These are phyloP conservation scores for Physocephala rufipes DNA, from an alignment of 2,888 invertebrate genomes.

Conservation along the genomic window DNA sequence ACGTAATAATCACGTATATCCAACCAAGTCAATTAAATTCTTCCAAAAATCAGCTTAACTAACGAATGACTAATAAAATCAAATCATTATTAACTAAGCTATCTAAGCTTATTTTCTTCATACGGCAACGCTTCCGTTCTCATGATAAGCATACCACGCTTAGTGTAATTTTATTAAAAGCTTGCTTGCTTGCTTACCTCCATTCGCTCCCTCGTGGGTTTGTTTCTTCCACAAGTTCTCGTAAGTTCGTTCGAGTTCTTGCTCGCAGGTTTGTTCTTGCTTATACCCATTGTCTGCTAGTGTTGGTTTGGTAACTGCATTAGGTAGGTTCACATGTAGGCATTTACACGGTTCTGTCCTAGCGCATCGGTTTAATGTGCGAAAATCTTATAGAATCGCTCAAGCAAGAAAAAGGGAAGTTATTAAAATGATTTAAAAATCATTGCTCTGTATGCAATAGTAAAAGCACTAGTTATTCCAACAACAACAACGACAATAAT, in stretches of 20 bases:
- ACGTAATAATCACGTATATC: not conserved
- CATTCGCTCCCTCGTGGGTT: not conserved
- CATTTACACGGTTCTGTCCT: not conserved
- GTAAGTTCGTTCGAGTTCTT: not conserved
- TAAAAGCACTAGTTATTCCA: not conserved
- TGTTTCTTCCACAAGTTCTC: not conserved
- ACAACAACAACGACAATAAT: conserved; percentile 3
- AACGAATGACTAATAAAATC: conserved; percentile 14
- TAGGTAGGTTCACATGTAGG: no score
- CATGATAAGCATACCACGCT: not conserved
- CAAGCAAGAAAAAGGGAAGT: conserved; percentile 8
- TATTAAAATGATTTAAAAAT: conserved; percentile 17
- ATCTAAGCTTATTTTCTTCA: conserved; percentile 16
- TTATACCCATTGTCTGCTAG: no score
- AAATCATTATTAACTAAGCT: no score
- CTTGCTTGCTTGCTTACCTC: not conserved
- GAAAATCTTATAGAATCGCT: conserved; percentile 12
- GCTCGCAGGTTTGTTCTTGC: conserved; percentile 1
- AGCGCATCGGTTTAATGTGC: not conserved
- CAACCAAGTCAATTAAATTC: conserved; percentile 10
- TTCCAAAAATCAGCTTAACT: conserved; percentile 7
- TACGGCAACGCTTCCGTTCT: conserved; percentile 17
- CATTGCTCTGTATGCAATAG: no score
- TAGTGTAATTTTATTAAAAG: conserved; percentile 12
- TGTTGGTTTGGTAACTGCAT: no score